phyloP scores from a whole-genome alignment of 2,113 vertebrate species.

The Paralichthys olivaceus region DNA sequence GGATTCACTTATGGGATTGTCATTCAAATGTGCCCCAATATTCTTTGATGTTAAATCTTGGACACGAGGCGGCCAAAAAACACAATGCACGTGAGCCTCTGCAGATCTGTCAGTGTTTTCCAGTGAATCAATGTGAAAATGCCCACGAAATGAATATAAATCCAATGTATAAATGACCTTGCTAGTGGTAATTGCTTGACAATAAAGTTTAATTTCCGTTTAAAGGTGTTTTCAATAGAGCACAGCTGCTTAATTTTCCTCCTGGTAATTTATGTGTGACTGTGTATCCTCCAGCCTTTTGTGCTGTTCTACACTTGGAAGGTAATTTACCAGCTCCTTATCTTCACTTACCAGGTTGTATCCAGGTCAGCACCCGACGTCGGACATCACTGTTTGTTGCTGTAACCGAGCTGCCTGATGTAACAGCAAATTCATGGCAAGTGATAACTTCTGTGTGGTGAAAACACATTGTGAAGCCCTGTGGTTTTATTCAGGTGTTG shows the following conservation, averaged over 20 bases:
- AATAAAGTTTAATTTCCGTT: not conserved
- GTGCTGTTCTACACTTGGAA: constrained; percentile 11
- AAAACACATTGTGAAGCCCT: not conserved
- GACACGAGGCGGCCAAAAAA: constrained; percentile 19
- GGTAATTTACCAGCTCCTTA: constrained; percentile 40
- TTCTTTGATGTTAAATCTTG: constrained; percentile 36
- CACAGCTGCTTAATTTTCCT: not conserved
- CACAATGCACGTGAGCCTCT: constrained; percentile 1
- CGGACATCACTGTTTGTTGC: constrained; percentile 16
- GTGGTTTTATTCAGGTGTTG: not conserved
- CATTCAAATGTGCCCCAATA: constrained; percentile 31
- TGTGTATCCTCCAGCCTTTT: not conserved
- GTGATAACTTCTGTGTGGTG: not conserved
- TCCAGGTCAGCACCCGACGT: constrained; percentile 16
- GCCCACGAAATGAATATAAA: not conserved
- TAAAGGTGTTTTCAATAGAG: not conserved
- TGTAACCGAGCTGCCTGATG: not conserved
- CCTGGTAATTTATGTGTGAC: not conserved
- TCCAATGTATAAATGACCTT: not conserved
- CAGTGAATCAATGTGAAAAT: not conserved
- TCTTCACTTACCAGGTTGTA: constrained; percentile 34
- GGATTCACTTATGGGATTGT: constrained; percentile 15
- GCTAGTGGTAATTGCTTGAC: not conserved
- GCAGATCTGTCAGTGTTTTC: constrained; percentile 17
- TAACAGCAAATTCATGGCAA: not conserved